Conservation (phyloP, 2,888 invertebrate species). For the Penaeus monodon region DNA sequence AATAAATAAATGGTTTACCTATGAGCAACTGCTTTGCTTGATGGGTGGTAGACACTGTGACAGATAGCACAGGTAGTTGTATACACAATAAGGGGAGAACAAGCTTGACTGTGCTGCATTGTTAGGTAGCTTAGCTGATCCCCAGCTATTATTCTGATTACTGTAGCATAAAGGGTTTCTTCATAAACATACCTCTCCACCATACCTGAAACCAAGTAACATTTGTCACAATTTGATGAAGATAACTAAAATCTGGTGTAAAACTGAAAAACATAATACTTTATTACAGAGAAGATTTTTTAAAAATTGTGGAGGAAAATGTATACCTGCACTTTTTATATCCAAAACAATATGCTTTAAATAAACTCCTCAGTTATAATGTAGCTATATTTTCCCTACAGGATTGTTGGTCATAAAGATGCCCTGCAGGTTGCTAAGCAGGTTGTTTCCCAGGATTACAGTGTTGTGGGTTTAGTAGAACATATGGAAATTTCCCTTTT, state of each 20-base stretch:
- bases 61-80: constrained; percentile 53
- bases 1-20: constrained; percentile 25
- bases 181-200: constrained; percentile 58
- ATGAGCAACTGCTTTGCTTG: constrained; percentile 50
- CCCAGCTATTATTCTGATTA: constrained; percentile 51
- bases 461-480: constrained; percentile 57
- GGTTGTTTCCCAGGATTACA: constrained; percentile 49
- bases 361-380: constrained; percentile 56
- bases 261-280: too few relatives aligned
- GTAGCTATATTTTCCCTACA: constrained; percentile 11
- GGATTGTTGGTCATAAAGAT: constrained; percentile 34
- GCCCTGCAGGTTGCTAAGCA: constrained; percentile 55
- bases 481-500: constrained; percentile 49
- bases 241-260: too few relatives aligned
- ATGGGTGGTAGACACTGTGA: constrained; percentile 46
- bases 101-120: constrained; percentile 41
- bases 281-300: too few relatives aligned
- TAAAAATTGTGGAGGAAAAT: too few relatives aligned
- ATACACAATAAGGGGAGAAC: constrained; percentile 39
- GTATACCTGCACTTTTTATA: too few relatives aligned
- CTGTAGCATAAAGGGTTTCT: constrained; percentile 53
- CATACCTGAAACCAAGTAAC: constrained; percentile 38
- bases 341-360: too few relatives aligned
- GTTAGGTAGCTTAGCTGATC: constrained; percentile 53
- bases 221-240: too few relatives aligned